These are phyloP conservation scores for Pachypsylla venusta DNA, from an alignment of 1,140 invertebrate species.

Conservation along the genomic window DNA sequence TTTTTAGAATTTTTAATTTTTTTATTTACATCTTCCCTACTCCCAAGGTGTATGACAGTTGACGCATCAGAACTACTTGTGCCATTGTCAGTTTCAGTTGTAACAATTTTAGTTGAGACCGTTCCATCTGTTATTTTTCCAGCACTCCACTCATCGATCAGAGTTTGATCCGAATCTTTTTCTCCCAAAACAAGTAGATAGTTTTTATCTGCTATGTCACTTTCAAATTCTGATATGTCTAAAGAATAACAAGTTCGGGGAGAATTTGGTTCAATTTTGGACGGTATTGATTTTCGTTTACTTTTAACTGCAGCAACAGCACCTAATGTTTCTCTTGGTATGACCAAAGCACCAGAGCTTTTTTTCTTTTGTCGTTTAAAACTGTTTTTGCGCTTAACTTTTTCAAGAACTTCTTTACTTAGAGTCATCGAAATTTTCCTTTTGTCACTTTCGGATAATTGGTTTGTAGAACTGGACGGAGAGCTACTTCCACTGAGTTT, in stretches of 20 bases:
- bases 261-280: conserved; percentile 26
- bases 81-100: conserved; percentile 22
- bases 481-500: conserved; percentile 17
- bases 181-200: conserved; percentile 34
- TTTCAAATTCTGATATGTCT: conserved; percentile 34
- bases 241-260: conserved; percentile 39
- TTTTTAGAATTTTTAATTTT: neutral
- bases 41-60: conserved; percentile 27
- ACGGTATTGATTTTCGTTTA: conserved; percentile 25
- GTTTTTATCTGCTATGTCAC: conserved; percentile 27
- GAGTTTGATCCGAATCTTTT: conserved; percentile 24
- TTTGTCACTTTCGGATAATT: conserved; percentile 50
- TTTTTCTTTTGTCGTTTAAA: conserved; percentile 33
- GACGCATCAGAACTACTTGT: conserved; percentile 23
- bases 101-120: neutral
- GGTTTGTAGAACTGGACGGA: conserved; percentile 25
- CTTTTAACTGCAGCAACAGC: conserved; percentile 41
- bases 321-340: conserved; percentile 45
- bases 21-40: conserved; percentile 19
- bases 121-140: conserved; percentile 13
- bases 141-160: conserved; percentile 34
- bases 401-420: conserved; percentile 52
- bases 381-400: conserved; percentile 30
- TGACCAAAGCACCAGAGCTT: conserved; percentile 27
- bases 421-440: conserved; percentile 51